Base-by-base conservation (phyloP, 1,140 invertebrate genomes). In the Arion vulgaris region DNA sequence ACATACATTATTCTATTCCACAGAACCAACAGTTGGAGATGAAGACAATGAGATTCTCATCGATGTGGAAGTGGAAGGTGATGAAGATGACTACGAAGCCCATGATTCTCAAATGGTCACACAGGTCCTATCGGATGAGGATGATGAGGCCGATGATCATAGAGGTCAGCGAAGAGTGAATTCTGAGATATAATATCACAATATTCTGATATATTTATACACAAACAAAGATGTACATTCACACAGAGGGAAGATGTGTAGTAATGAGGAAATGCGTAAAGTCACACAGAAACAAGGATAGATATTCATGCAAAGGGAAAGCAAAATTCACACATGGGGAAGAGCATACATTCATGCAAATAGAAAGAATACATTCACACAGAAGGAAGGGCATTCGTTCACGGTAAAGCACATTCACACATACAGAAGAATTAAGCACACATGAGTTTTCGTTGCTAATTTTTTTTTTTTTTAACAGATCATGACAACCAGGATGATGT, bases 61-160 rank as follows among this genome's bases (percentile, higher is more conserved):
- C 49, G 90, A 89, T 83, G 89, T 90, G 39, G 87, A 88, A 34
- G 86, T 87, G 62, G 87, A 88, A 17, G 53, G 76, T 36, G 86
- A 87, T 39, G 88, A 88, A 53, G 81, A 83, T 39, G 86, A 87
- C 28, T 87, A 88, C 74, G 81, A 83, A 72, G 84, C 88, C 13
- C 90, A 91, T 83, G 91, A 91, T 85, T 89, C 90, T 9, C 90
- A 91, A 83, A 91, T 92, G 88, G 86, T 91, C 38, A 90, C 86
- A 75, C 91, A 92, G 83, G 88, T 90, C 9, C 87, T 89, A 17
- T 91, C 91, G 19, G 91, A 91, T 76, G 89, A 88, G 74, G 88
- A 88, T 26, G 88, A 89, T 76, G 88, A 88, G 19, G 81, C 36
- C 62, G 80, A 84, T 74, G 79, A 81, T 36, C 66, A 81, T 71